Evolutionary conservation across 2,888 invertebrate genomes (phyloP).

Genomic region (Polydrusus cervinus): DNA sequence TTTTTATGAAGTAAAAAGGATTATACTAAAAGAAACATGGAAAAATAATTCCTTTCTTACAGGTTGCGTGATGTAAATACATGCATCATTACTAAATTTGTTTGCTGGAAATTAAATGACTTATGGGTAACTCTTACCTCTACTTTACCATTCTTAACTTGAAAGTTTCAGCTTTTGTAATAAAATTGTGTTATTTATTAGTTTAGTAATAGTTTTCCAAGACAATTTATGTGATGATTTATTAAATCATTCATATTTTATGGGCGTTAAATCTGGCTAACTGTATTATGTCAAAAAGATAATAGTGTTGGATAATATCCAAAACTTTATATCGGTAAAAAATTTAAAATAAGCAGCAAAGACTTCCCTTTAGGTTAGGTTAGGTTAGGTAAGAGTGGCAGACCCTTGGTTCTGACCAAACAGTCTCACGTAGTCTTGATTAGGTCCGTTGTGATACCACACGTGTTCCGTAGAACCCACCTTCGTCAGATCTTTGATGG

Average conservation of each 20-base stretch:
- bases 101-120: not conserved
- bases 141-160: conserved; percentile 11
- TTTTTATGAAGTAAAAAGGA: too few relatives aligned
- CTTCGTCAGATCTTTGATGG: too few relatives aligned
- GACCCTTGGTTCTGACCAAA: too few relatives aligned
- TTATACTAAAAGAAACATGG: not conserved
- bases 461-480: too few relatives aligned
- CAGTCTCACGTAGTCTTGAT: too few relatives aligned
- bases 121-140: conserved; percentile 11
- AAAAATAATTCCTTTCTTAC: not conserved
- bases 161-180: not conserved
- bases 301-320: too few relatives aligned
- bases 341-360: too few relatives aligned
- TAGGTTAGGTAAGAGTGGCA: too few relatives aligned
- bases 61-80: conserved; percentile 14
- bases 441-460: too few relatives aligned
- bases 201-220: not conserved
- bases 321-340: too few relatives aligned
- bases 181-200: conserved; percentile 14
- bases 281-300: too few relatives aligned
- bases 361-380: too few relatives aligned
- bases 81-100: conserved; percentile 15
- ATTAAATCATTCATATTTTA: not conserved
- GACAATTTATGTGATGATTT: not conserved
- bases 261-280: not conserved